These are phyloP conservation scores for Ursus arctos DNA, from an alignment of 2,113 vertebrate species.

Conservation along the genomic window DNA sequence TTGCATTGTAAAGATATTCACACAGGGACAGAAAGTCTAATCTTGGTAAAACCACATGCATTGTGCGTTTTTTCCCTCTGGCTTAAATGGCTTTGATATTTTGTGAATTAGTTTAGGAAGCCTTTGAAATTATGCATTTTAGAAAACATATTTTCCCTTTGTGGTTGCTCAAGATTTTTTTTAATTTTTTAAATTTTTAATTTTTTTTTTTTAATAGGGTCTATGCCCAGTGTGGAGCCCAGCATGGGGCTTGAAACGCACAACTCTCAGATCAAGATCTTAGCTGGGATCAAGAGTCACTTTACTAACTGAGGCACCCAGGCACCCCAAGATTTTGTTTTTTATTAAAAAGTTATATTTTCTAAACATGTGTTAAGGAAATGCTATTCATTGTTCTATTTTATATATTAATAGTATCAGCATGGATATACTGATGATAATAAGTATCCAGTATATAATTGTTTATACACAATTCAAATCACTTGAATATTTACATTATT, in stretches of 20 bases:
- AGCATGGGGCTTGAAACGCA: not conserved
- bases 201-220: not conserved
- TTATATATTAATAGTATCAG: not conserved
- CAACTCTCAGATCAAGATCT: not conserved
- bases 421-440: not conserved
- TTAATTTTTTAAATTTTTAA: not conserved
- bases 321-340: not conserved
- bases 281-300: not conserved
- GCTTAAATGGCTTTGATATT: slow-evolving; percentile 32
- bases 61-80: not conserved
- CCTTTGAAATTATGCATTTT: not conserved
- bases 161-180: not conserved
- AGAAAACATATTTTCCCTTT: not conserved
- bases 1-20: not conserved
- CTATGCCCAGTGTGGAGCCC: not conserved
- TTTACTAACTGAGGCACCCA: not conserved
- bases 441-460: not conserved
- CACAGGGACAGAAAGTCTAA: not conserved
- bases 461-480: not conserved
- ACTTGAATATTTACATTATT: not conserved
- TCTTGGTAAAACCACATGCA: slow-evolving; percentile 3
- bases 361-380: not conserved
- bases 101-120: slow-evolving; percentile 23
- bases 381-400: not conserved
- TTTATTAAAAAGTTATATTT: not conserved